Evolutionary conservation across 2,113 vertebrate genomes (phyloP).

Genomic region (Axis porcinus): DNA sequence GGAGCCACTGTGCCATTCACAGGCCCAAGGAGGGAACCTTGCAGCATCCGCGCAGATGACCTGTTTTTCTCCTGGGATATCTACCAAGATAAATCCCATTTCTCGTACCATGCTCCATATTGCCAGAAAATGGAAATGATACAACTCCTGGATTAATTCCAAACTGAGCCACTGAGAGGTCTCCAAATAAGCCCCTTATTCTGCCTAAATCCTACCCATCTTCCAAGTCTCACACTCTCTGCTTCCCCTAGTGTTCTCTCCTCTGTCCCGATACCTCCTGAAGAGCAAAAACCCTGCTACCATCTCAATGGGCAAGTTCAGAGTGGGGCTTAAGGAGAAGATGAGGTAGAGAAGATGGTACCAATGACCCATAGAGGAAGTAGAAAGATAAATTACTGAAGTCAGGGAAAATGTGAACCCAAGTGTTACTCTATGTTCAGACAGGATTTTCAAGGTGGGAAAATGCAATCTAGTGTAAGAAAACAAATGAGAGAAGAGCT

Average conservation of each 20-base stretch:
- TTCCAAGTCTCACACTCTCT: background rate
- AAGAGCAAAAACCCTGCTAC: background rate
- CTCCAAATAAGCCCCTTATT: background rate
- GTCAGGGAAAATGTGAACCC: background rate
- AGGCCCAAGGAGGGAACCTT: background rate
- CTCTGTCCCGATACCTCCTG: background rate
- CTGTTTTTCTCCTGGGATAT: constrained; percentile 26
- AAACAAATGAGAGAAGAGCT: background rate
- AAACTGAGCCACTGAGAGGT: background rate
- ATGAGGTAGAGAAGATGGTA: no score
- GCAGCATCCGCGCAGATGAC: background rate
- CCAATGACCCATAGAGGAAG: background rate
- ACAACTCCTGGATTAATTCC: constrained; percentile 43
- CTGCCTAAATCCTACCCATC: background rate
- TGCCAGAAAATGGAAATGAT: constrained; percentile 66
- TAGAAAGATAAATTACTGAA: background rate
- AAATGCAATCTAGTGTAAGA: background rate
- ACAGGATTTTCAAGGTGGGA: background rate
- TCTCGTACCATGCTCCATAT: constrained; percentile 64
- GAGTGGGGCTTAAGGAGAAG: background rate
- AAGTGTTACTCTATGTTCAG: background rate
- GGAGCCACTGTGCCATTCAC: background rate
- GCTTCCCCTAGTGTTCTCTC: background rate
- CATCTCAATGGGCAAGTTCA: background rate
- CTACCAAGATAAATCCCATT: constrained; percentile 53